These are phyloP conservation scores for Phoenicopterus ruber DNA, from an alignment of 2,113 vertebrate species.

Conservation along the genomic window DNA sequence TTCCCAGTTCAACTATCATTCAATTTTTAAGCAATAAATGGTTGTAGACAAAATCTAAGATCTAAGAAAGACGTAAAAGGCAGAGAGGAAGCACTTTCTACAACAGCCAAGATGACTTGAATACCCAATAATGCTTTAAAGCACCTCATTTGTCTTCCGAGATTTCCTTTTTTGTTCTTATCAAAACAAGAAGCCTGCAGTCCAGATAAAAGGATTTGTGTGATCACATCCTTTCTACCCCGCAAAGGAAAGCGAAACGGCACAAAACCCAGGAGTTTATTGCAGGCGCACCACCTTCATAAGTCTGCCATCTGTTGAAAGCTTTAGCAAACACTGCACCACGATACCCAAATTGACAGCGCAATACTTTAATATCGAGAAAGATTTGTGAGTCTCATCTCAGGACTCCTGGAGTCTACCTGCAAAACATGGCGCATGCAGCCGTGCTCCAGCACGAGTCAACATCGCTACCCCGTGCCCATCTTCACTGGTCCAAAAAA, in stretches of 20 bases:
- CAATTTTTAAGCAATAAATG: not conserved
- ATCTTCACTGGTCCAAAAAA: not conserved
- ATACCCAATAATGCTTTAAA: not conserved
- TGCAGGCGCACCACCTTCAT: not conserved
- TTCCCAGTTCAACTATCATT: not conserved
- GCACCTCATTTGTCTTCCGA: not conserved
- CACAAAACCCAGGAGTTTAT: not conserved
- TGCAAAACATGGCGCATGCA: rapidly evolving
- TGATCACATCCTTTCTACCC: not conserved
- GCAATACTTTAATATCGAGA: not conserved
- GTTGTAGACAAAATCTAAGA: not conserved
- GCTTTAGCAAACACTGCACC: not conserved
- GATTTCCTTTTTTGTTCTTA: not conserved
- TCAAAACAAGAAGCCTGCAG: not conserved
- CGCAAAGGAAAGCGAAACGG: rapidly evolving
- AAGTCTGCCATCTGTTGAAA: not conserved
- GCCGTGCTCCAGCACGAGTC: not conserved
- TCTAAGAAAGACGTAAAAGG: not conserved
- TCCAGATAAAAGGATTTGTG: not conserved
- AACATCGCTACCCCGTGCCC: not conserved
- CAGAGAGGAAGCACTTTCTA: not conserved
- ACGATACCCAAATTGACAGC: not conserved
- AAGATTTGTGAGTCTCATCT: not conserved
- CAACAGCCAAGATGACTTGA: not conserved
- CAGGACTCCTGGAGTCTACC: not conserved